Evolutionary conservation across 2,113 vertebrate species (phyloP).

Genomic region (Ondatra zibethicus): DNA sequence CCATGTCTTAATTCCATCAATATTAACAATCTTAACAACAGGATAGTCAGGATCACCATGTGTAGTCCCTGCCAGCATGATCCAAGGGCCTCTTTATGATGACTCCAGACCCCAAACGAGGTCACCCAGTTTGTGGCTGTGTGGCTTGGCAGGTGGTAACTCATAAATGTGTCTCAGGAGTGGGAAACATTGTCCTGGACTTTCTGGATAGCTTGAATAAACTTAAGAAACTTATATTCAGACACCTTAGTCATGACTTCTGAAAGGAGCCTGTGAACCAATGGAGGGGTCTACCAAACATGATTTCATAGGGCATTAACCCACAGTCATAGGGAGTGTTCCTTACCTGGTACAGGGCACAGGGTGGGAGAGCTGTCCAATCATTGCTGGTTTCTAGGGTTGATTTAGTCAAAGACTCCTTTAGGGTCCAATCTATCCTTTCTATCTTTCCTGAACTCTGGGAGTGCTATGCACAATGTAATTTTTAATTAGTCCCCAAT

Average conservation of each 20-base stretch:
- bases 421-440: neutral
- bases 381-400: neutral
- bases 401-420: neutral
- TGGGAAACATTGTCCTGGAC: neutral
- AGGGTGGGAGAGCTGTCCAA: too few relatives aligned
- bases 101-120: neutral
- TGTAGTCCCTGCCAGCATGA: neutral
- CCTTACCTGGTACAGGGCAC: too few relatives aligned
- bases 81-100: neutral
- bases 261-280: neutral
- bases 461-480: neutral
- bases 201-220: too few relatives aligned
- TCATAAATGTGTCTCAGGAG: neutral
- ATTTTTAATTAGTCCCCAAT: neutral
- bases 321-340: too few relatives aligned
- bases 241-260: too few relatives aligned
- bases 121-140: neutral
- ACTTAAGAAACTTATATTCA: too few relatives aligned
- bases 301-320: neutral
- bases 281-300: neutral
- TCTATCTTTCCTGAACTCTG: neutral
- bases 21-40: neutral
- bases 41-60: neutral
- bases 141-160: neutral
- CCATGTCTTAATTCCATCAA: neutral